Conservation (phyloP, 2,888 invertebrate genomes). For the Herminia tarsipennalis region DNA sequence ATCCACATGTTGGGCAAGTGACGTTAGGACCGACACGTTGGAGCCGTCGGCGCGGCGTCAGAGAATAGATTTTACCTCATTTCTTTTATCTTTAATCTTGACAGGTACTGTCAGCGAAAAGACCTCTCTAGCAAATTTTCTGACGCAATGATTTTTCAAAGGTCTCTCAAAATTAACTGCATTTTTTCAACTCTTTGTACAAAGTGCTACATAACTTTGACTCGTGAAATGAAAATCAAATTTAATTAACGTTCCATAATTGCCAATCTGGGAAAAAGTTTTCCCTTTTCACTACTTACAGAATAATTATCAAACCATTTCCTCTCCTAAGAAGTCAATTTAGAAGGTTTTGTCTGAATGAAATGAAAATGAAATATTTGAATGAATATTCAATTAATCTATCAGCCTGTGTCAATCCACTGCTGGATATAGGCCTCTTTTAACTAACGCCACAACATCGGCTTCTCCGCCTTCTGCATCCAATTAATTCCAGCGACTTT, state of each 20-base stretch:
- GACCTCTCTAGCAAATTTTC: neutral
- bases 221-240: conserved; percentile 4
- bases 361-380: neutral
- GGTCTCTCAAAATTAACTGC: neutral
- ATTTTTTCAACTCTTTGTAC: neutral
- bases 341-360: neutral
- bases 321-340: neutral
- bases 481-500: too few relatives aligned
- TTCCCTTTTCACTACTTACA: neutral
- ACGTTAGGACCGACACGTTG: too few relatives aligned
- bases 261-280: conserved; percentile 2
- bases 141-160: neutral
- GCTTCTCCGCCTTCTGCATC: too few relatives aligned
- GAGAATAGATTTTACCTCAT: too few relatives aligned
- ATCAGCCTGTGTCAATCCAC: too few relatives aligned
- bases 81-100: neutral
- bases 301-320: conserved; percentile 2
- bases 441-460: too few relatives aligned
- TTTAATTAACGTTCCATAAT: conserved; percentile 18
- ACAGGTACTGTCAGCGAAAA: neutral
- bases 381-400: too few relatives aligned
- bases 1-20: too few relatives aligned
- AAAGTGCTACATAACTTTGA: neutral
- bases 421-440: too few relatives aligned
- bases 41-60: too few relatives aligned